Base-by-base conservation (phyloP, 23 tunicate species). In the Styela clava region DNA sequence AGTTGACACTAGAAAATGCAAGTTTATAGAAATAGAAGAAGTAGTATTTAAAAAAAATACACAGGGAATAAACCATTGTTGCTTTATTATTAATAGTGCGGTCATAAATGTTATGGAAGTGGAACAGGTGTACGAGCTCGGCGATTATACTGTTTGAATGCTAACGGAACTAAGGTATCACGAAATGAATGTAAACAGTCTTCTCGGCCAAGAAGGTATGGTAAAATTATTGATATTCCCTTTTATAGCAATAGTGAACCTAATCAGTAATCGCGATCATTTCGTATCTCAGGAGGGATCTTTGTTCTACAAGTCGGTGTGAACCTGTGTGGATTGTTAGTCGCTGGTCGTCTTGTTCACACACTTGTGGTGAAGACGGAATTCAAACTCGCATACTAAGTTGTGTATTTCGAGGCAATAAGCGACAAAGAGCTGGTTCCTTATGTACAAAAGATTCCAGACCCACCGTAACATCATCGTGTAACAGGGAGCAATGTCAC, bases 301-400 rank as follows among this genome's bases (percentile, higher is more conserved):
- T 30, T 16, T 89, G 95, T 65, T 73, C 87, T 24, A 92, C 86
- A 72, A 32, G 34, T 18, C 81, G 82, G 7, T 92, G 97, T 52
- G 78, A 83, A 26, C 97, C 97, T 1, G 73, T 87, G 44, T 92
- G 97, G 97, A 78, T 83, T 1, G 63, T 82, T 35, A 91, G 95
- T 52, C 52, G 24, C 16, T 94, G 98, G 98, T 85, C 92, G 23
- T 79, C 91, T 16, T 89, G 99, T 80, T 89, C 99, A 5, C 69
- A 74, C 37, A 80, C 89, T 2, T 95, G 99, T 74, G 98, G 98
- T n/a, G 68, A 51, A 12, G 61, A 52, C 72, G 99, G 99, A 12
- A 82, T 86, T 63, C 78, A 79, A 36, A 95, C 96, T 33, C 88
- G 99, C 16, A 79, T 89, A 25, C 81, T 91, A 1, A 81, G 69